Evolutionary conservation across 2,113 vertebrate species (phyloP), one percentile per base, ranked within the genome.

Genomic region (Anguilla rostrata): DNA sequence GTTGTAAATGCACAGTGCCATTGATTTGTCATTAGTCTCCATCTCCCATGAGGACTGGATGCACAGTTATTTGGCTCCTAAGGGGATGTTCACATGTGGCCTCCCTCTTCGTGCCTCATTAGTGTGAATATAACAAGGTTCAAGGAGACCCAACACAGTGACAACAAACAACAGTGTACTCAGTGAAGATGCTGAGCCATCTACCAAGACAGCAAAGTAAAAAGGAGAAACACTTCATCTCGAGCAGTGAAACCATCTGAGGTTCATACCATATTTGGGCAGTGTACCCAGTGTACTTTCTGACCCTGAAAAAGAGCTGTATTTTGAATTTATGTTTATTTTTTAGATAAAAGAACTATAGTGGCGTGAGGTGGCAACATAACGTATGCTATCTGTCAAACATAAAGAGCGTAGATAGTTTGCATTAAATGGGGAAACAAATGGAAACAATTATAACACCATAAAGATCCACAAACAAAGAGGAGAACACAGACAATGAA

Each of bases 1-100:
- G 41, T 71, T 83, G 81, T 83, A 83, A 86, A 86, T 78, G 63
- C 66, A 79, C 78, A 53, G 86, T 79, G 40, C 53, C 79, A 88
- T 87, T 86, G 89, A 90, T 90, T 88, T 86, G 80, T 83, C 88
- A 82, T 86, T 86, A 83, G 85, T 39, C 53, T 86, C 84, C 71
- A 56, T 75, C 60, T 87, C 81, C 22, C 78, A 41, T 43, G 84
- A 57, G 81, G 79, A 22, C 75, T 41, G 49, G 16, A 56, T 88
- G 85, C 66, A 78, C 43, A 39, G n/a, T 87, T 12, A 60, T 78
- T 41, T 9, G 85, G n/a, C 80, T 82, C 46, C 34, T 56, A 49
- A 66, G 39, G 39, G 14, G 49, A 88, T 78, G 40, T 20, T 83
- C 79, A 46, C 39, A 78, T 60, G 39, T 49, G 49, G 49, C 84